phyloP scores from a whole-genome alignment of 2,888 invertebrate genomes.

The Mimachlamys varia region DNA sequence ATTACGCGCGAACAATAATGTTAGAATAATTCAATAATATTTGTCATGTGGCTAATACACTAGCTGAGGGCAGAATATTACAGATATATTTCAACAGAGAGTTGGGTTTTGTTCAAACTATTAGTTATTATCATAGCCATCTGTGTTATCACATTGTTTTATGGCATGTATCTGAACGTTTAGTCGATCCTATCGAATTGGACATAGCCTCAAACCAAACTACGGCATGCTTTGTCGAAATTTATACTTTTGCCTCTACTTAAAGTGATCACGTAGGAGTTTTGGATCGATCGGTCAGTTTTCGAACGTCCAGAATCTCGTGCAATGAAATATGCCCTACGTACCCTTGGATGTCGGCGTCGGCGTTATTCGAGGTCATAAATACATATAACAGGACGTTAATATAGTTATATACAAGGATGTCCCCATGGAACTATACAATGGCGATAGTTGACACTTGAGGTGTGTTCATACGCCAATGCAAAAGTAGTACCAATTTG shows the following conservation, averaged over 20 bases:
- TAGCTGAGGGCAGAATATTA: background rate
- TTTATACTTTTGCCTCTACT: background rate
- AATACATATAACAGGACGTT: background rate
- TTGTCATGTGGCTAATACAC: background rate
- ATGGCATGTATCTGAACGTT: background rate
- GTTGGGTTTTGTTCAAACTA: background rate
- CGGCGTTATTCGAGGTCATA: slow-evolving; percentile 16
- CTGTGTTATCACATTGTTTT: background rate
- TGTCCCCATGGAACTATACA: background rate
- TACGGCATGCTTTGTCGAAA: background rate
- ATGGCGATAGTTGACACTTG: slow-evolving; percentile 31
- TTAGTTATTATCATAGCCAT: too few species aligned
- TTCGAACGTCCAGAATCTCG: background rate
- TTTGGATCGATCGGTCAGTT: background rate
- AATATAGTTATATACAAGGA: background rate
- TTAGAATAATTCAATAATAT: background rate
- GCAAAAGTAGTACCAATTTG: slow-evolving; percentile 15
- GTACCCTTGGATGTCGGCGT: background rate
- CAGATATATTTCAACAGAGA: background rate
- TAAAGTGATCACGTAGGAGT: background rate
- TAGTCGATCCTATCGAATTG: background rate
- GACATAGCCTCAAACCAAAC: background rate
- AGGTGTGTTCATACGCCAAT: slow-evolving; percentile 16
- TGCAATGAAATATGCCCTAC: background rate
- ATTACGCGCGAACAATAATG: background rate